Evolutionary conservation across 2,888 invertebrate species (phyloP).

Genomic region (Euzophera pinguis): DNA sequence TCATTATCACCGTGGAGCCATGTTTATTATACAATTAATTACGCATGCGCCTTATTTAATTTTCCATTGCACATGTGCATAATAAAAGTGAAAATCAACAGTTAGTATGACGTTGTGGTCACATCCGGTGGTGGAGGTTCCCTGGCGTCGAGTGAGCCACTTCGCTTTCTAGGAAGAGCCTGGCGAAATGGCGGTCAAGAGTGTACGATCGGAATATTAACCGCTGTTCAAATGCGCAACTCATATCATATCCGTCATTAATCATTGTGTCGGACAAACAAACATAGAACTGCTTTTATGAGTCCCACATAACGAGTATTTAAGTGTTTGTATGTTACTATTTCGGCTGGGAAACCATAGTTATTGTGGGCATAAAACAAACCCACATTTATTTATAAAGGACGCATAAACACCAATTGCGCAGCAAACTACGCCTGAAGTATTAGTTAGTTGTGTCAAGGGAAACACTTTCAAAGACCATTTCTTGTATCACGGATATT

Average conservation of each 20-base stretch:
- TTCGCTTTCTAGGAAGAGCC: slow-evolving; percentile 69
- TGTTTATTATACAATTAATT: slow-evolving; percentile 16
- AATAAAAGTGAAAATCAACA: slow-evolving; percentile 70
- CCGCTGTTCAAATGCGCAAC: slow-evolving; percentile 35
- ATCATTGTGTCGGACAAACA: slow-evolving; percentile 30
- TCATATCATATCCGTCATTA: slow-evolving; percentile 43
- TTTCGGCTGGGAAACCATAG: slow-evolving; percentile 29
- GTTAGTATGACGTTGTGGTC: slow-evolving; percentile 48
- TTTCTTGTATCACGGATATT: slow-evolving; percentile 6
- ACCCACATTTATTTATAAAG: slow-evolving; percentile 36
- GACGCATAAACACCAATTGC: slow-evolving; percentile 38
- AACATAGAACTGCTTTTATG: slow-evolving; percentile 13
- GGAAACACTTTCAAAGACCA: slow-evolving; percentile 44
- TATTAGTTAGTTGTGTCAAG: slow-evolving; percentile 52
- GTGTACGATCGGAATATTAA: slow-evolving; percentile 55
- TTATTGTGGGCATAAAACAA: slow-evolving; percentile 32
- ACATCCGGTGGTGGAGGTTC: slow-evolving; percentile 49
- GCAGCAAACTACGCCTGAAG: slow-evolving; percentile 32
- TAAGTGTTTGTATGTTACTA: slow-evolving; percentile 22
- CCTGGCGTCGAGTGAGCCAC: slow-evolving; percentile 57
- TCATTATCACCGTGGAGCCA: slow-evolving; percentile 13
- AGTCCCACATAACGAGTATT: slow-evolving; percentile 6
- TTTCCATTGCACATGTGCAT: slow-evolving; percentile 31
- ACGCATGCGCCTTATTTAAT: slow-evolving; percentile 17
- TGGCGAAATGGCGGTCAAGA: slow-evolving; percentile 55